Conservation (phyloP, 2,888 invertebrate genomes). For the Synanthedon vespiformis region DNA sequence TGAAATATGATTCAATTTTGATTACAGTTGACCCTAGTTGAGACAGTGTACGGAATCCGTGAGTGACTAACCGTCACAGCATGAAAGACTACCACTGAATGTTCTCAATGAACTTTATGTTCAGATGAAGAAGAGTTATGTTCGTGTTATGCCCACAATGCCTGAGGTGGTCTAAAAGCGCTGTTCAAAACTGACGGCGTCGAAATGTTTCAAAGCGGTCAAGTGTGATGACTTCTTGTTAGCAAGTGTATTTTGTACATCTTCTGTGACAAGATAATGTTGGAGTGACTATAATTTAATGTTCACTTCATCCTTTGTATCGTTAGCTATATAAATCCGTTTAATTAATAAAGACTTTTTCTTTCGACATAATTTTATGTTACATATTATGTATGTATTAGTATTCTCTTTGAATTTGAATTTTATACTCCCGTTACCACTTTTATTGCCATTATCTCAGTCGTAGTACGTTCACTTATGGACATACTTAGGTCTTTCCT, state of each 20-base stretch:
- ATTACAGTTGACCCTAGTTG: not conserved
- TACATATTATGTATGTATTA: no score
- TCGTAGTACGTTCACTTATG: no score
- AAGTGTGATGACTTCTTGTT: constrained; percentile 60
- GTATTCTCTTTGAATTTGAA: no score
- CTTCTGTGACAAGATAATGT: constrained; percentile 51
- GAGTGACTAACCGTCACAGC: constrained; percentile 44
- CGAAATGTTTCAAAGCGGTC: constrained; percentile 53
- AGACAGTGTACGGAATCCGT: constrained; percentile 50
- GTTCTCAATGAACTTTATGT: constrained; percentile 12
- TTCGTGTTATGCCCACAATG: constrained; percentile 22
- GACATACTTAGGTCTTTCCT: no score
- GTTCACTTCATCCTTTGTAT: constrained; percentile 3
- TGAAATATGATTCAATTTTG: constrained; percentile 6
- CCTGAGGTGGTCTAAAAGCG: constrained; percentile 41
- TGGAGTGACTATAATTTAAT: constrained; percentile 13
- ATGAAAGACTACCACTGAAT: constrained; percentile 23
- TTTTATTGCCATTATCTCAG: no score
- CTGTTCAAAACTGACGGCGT: constrained; percentile 49
- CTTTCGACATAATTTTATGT: no score
- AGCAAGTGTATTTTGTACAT: constrained; percentile 37
- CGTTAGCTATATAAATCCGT: no score
- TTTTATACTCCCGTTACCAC: no score
- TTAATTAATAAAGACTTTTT: no score
- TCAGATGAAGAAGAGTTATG: constrained; percentile 5